These are phyloP conservation scores for Campylomormyrus tamandua DNA, from an alignment of 2,113 vertebrate species.

Conservation along the genomic window DNA sequence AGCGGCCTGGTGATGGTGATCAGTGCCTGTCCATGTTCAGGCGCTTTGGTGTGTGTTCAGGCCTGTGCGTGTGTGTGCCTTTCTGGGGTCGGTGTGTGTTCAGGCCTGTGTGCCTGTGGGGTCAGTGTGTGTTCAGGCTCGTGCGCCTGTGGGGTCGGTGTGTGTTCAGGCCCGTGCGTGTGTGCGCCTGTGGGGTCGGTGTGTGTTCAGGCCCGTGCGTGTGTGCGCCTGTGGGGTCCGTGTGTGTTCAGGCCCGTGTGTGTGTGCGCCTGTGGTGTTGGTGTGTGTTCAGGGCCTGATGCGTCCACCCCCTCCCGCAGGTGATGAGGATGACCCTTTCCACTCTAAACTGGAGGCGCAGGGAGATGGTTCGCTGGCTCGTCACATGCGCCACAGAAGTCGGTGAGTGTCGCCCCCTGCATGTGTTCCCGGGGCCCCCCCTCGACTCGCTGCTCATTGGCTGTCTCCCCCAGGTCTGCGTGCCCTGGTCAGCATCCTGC, in stretches of 20 bases:
- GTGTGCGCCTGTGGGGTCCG: too few species aligned
- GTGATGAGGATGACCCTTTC: conserved; percentile 98
- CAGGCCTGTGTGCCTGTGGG: too few species aligned
- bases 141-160: too few species aligned
- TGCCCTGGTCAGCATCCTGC: conserved; percentile 90
- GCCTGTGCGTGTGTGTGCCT: too few species aligned
- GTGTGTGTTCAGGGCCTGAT: not conserved
- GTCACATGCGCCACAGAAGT: conserved; percentile 98
- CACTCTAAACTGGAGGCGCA: conserved; percentile 93
- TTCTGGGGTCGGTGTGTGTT: too few species aligned
- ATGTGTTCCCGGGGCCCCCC: not conserved
- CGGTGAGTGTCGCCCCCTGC: conserved; percentile 63
- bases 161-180: not conserved
- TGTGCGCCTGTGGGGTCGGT: too few species aligned
- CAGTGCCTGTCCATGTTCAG: not conserved
- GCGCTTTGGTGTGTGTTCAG: not conserved
- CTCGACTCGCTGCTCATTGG: not conserved
- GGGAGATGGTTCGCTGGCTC: conserved; percentile 98
- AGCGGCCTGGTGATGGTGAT: not conserved
- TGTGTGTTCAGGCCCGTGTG: not conserved
- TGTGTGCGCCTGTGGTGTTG: not conserved
- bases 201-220: not conserved
- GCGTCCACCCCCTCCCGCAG: conserved; percentile 43
- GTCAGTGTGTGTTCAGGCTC: too few species aligned
- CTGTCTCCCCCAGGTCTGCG: conserved; percentile 64